Conservation (phyloP, 2,888 invertebrate species). For the Eubasilissa splendida region DNA sequence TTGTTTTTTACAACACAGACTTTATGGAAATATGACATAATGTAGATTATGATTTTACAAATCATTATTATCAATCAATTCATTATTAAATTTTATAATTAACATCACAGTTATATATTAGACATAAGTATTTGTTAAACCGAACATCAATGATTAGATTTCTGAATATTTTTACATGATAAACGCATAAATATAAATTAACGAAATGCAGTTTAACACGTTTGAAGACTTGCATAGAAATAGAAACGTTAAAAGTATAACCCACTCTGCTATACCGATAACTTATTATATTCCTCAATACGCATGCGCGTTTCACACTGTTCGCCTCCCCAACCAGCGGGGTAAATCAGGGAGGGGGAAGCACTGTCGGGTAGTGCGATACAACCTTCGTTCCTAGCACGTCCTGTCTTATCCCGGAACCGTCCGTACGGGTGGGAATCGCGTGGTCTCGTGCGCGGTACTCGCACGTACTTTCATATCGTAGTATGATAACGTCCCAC, state of each 20-base stretch:
- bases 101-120: too few relatives aligned
- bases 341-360: conserved; percentile 7
- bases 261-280: conserved; percentile 6
- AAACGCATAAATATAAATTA: too few relatives aligned
- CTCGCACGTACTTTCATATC: background rate
- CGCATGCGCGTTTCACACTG: conserved; percentile 12
- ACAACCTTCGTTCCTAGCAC: conserved; percentile 19
- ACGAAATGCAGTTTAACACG: too few relatives aligned
- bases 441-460: conserved; percentile 13
- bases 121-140: too few relatives aligned
- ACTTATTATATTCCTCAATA: background rate
- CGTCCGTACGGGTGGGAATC: conserved; percentile 18
- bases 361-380: conserved; percentile 21
- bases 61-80: too few relatives aligned
- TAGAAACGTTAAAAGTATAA: background rate
- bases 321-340: conserved; percentile 11
- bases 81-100: too few relatives aligned
- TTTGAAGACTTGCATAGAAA: too few relatives aligned
- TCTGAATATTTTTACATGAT: too few relatives aligned
- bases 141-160: too few relatives aligned
- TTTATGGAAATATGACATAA: too few relatives aligned
- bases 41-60: too few relatives aligned
- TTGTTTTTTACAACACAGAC: too few relatives aligned
- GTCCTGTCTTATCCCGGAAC: conserved; percentile 14
- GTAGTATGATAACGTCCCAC: conserved; percentile 31